Evolutionary conservation across 2,113 vertebrate species (phyloP).

Genomic region (Protobothrops mucrosquamatus): DNA sequence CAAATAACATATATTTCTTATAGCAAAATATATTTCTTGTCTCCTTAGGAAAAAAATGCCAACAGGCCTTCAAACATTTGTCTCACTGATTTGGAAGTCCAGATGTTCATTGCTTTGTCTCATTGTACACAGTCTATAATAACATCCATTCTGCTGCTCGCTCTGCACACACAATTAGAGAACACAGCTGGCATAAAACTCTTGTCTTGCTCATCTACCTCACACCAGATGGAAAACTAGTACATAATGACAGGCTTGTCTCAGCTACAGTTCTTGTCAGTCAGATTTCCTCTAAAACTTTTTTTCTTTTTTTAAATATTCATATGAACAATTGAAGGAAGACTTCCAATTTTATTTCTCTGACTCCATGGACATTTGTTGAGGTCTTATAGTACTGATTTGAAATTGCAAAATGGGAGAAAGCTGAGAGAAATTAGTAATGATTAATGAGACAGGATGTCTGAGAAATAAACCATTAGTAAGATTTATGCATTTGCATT

Average conservation of each 20-base stretch:
- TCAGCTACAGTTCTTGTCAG: not conserved
- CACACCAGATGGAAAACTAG: constrained; percentile 20
- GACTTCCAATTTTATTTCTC: not conserved
- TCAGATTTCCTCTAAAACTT: not conserved
- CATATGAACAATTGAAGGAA: not conserved
- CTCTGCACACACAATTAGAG: constrained; percentile 16
- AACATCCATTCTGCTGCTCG: not conserved
- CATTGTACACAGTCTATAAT: not conserved
- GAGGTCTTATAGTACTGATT: not conserved
- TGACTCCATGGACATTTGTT: not conserved
- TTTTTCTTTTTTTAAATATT: not conserved
- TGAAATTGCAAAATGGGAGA: not conserved
- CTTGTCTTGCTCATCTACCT: constrained; percentile 19
- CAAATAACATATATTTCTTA: not conserved
- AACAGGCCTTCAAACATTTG: constrained; percentile 18
- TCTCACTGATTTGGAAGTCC: not conserved
- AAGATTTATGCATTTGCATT: constrained; percentile 48
- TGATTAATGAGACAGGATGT: constrained; percentile 33
- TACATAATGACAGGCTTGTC: not conserved
- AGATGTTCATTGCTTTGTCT: constrained; percentile 37
- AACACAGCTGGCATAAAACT: constrained; percentile 39
- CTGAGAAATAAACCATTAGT: constrained; percentile 39
- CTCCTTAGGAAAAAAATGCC: not conserved
- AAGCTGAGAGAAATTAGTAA: constrained; percentile 43
- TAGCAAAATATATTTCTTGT: constrained; percentile 12